These are phyloP conservation scores for Eulimnadia texana DNA, from an alignment of 1,140 invertebrate genomes.

Conservation along the genomic window DNA sequence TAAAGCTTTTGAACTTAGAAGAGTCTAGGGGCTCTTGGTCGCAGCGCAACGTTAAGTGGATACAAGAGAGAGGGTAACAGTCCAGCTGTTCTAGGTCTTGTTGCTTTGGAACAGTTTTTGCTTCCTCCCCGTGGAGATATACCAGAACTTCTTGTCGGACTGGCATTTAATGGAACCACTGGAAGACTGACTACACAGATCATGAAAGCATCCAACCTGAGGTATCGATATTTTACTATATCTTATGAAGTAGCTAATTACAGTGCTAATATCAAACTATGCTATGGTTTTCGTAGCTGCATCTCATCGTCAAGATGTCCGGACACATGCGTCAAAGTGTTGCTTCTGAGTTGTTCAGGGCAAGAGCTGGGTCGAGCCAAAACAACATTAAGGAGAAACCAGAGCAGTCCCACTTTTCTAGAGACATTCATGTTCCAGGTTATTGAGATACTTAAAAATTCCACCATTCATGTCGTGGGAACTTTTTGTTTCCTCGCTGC, in stretches of 20 bases:
- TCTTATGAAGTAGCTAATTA: neutral
- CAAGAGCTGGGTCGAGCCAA: conserved; percentile 85
- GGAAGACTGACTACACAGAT: conserved; percentile 83
- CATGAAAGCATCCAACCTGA: conserved; percentile 29
- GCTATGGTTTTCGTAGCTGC: neutral
- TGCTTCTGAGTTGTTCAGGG: conserved; percentile 75
- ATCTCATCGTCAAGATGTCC: conserved; percentile 37
- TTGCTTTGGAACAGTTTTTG: neutral
- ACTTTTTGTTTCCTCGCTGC: neutral
- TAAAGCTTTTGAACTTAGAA: neutral
- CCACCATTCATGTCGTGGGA: neutral
- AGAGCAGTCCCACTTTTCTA: conserved; percentile 82
- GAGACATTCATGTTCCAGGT: conserved; percentile 89
- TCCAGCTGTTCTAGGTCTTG: neutral
- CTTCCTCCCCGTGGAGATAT: conserved; percentile 62
- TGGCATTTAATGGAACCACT: conserved; percentile 84
- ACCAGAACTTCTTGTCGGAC: conserved; percentile 71
- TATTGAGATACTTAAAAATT: neutral
- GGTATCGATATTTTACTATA: too few relatives aligned
- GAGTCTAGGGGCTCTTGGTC: neutral
- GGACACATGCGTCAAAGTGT: conserved; percentile 85
- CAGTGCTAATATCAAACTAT: neutral
- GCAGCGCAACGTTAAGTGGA: neutral
- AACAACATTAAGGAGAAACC: conserved; percentile 67
- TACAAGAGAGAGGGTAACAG: neutral